Conservation (phyloP, 2,113 vertebrate genomes). For the Oxyruncus cristatus region DNA sequence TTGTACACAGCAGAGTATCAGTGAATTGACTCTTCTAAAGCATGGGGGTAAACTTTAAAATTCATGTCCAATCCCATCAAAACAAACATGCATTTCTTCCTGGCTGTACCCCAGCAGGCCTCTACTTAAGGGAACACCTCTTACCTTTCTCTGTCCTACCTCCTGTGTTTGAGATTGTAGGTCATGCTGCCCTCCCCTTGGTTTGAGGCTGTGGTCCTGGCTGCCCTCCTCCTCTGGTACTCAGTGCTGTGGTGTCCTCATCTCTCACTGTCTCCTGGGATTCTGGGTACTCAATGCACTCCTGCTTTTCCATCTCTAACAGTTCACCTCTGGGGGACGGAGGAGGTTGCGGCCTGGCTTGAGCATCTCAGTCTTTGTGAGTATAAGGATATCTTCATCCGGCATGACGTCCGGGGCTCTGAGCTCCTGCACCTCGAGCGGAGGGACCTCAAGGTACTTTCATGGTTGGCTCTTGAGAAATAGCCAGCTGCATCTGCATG, state of each 20-base stretch:
- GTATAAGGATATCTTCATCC: slow-evolving; percentile 95
- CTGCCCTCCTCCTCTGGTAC: not conserved
- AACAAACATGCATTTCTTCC: not conserved
- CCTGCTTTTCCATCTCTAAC: slow-evolving; percentile 80
- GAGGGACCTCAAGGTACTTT: slow-evolving; percentile 94
- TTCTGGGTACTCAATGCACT: slow-evolving; percentile 75
- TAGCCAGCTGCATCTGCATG: slow-evolving; percentile 60
- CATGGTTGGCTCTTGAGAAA: slow-evolving; percentile 12
- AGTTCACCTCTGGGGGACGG: slow-evolving; percentile 97
- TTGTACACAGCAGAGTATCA: not conserved
- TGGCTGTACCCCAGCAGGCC: not conserved
- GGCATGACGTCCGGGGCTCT: slow-evolving; percentile 93
- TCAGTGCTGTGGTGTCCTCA: slow-evolving; percentile 32
- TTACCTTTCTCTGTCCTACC: not conserved
- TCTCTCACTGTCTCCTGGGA: slow-evolving; percentile 53
- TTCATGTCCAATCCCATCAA: not conserved
- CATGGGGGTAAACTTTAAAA: not conserved
- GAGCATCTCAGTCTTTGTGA: slow-evolving; percentile 94
- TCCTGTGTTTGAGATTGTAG: not conserved
- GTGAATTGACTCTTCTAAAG: not conserved
- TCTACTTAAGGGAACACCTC: slow-evolving; percentile 45
- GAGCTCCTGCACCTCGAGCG: slow-evolving; percentile 97
- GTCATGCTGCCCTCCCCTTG: not conserved
- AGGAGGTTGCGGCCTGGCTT: slow-evolving; percentile 96
- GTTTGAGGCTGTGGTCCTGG: not conserved